Conservation (phyloP, 2,113 vertebrate species). For the Seriola dumerili region DNA sequence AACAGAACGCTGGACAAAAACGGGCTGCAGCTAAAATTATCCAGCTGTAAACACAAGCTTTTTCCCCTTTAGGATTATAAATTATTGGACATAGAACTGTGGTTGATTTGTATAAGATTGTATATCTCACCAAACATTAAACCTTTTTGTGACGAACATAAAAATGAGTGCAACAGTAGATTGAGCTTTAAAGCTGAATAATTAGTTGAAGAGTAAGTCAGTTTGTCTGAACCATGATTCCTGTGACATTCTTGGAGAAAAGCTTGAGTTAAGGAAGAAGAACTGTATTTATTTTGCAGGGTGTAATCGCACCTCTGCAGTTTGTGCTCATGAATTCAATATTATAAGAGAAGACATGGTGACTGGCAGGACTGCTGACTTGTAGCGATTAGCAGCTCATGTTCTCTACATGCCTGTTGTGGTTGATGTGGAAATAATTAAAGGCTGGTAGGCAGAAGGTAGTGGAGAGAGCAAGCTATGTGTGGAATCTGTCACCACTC, state of each 20-base stretch:
- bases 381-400: constrained; percentile 15
- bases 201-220: not conserved
- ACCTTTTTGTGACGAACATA: not conserved
- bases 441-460: constrained; percentile 24
- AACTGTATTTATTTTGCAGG: not conserved
- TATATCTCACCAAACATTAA: not conserved
- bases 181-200: constrained; percentile 1
- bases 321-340: not conserved
- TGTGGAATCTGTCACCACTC: constrained; percentile 77
- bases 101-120: not conserved
- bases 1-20: not conserved
- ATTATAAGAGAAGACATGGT: constrained; percentile 9
- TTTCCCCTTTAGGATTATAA: not conserved
- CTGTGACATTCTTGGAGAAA: not conserved
- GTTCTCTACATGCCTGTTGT: constrained; percentile 37
- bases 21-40: not conserved
- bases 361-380: constrained; percentile 27
- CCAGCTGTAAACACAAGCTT: not conserved
- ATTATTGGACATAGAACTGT: not conserved
- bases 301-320: not conserved
- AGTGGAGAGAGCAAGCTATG: constrained; percentile 59
- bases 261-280: not conserved
- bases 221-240: not conserved
- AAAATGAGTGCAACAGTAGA: not conserved
- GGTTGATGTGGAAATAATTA: constrained; percentile 60